Evolutionary conservation across 2,113 vertebrate genomes (phyloP), one percentile per base, ranked within the genome.

Genomic region (Dermatemys mawii): DNA sequence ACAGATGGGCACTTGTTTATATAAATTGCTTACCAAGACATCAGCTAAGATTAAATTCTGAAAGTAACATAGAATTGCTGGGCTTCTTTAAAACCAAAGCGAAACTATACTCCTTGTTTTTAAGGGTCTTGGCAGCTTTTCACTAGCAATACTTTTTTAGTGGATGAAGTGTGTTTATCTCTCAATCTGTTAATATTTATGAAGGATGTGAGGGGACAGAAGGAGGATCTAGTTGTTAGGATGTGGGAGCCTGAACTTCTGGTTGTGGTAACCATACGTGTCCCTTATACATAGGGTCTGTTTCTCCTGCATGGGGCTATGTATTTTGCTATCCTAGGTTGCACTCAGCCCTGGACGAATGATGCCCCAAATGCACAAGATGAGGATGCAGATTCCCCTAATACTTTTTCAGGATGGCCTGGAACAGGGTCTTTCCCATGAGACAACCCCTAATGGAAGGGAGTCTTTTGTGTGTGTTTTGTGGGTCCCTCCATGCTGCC

Each of bases 1-100:
- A 70, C 75, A 60, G 87, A 51, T 32, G 53, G 86, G 86, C 88
- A 19, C 48, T 87, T 7, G 78, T 94, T 57, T 96, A 97, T 14
- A 93, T 95, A 95, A 96, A 95, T 75, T 87, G 84, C 94, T 96
- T 82, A 93, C 87, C 3, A 86, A 95, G 78, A 50, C 82, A 75
- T 53, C 82, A 80, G 84, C 82, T 70, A 41, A 92, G 91, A 78
- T 26, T 73, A 54, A 83, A 91, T 86, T 79, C 60, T 78, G 82
- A 91, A 82, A 81, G 50, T 67, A 83, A 78, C 53, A 84, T 90
- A 84, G 78, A 55, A 11, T 26, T 75, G 86, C 95, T 94, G 93
- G 91, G 46, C 29, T 67, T 63, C 92, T 84, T 86, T 70, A 5
- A 81, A 29, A 83, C 48, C 86, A 29, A 26, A 8, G 11, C 89